Conservation (phyloP, 2,797 vertebrate species). For the Numenius phaeopus region DNA sequence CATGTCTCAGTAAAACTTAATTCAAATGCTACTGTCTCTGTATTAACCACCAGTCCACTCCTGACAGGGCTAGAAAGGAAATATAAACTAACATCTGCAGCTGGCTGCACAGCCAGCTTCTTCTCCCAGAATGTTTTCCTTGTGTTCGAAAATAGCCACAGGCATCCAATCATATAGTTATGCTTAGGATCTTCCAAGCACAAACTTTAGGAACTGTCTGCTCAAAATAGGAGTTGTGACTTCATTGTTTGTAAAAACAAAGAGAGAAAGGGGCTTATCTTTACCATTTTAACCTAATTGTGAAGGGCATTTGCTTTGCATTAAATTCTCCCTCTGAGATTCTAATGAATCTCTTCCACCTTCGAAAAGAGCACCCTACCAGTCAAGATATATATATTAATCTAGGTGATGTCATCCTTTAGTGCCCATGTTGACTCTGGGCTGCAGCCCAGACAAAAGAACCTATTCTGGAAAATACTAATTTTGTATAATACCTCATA, state of each 20-base stretch:
- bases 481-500: neutral
- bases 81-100: neutral
- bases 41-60: neutral
- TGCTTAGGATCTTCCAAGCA: neutral
- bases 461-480: neutral
- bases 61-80: neutral
- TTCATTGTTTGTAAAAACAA: neutral
- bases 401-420: neutral
- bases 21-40: neutral
- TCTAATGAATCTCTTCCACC: neutral
- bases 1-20: neutral
- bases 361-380: neutral
- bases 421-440: neutral
- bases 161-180: neutral
- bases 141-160: neutral
- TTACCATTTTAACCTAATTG: neutral
- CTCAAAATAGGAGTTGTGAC: neutral
- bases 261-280: neutral
- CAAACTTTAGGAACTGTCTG: neutral
- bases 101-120: neutral
- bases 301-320: neutral
- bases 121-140: neutral
- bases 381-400: neutral
- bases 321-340: neutral
- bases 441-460: neutral